Percentiles rank a stretch among this genome's conserved stretches.
Conservation (phyloP, 1,140 invertebrate species). For the Drosophila nigrodunni region DNA sequence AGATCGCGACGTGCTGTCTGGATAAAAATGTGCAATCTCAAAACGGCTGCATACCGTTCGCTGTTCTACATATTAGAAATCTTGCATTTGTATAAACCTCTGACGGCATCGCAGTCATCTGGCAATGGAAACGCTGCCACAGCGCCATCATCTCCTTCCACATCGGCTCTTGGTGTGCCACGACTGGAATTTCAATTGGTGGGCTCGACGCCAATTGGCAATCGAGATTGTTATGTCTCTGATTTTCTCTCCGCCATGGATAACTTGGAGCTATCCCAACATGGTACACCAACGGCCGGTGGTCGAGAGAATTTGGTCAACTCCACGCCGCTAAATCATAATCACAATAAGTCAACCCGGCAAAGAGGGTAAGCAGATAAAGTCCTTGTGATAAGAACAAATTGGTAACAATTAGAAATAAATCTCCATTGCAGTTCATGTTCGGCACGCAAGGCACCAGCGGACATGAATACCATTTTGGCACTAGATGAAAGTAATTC, state of each 20-base stretch:
- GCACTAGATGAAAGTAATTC: conserved; percentile 33
- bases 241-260: conserved; percentile 64
- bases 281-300: conserved; percentile 49
- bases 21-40: conserved; percentile 80
- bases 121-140: conserved; percentile 11
- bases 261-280: conserved; percentile 59
- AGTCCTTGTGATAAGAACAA: neutral
- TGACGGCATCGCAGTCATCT: conserved; percentile 23
- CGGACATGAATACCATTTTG: conserved; percentile 22
- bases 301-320: conserved; percentile 58
- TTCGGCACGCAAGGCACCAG: conserved; percentile 25
- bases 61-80: conserved; percentile 66
- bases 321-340: conserved; percentile 74
- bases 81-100: conserved; percentile 53
- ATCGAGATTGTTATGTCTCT: conserved; percentile 60
- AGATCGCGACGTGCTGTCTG: conserved; percentile 63
- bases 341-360: conserved; percentile 45
- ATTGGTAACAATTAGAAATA: neutral
- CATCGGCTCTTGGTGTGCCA: conserved; percentile 16
- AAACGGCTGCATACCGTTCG: conserved; percentile 57
- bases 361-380: conserved; percentile 26
- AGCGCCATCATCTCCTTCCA: conserved; percentile 41
- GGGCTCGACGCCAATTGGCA: conserved; percentile 69
- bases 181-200: conserved; percentile 55
- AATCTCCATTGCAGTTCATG: conserved; percentile 28